Percentiles rank a stretch among this genome's conserved stretches.
phyloP scores from a whole-genome alignment of 2,797 vertebrate species.

The Neolamprologus multifasciatus region DNA sequence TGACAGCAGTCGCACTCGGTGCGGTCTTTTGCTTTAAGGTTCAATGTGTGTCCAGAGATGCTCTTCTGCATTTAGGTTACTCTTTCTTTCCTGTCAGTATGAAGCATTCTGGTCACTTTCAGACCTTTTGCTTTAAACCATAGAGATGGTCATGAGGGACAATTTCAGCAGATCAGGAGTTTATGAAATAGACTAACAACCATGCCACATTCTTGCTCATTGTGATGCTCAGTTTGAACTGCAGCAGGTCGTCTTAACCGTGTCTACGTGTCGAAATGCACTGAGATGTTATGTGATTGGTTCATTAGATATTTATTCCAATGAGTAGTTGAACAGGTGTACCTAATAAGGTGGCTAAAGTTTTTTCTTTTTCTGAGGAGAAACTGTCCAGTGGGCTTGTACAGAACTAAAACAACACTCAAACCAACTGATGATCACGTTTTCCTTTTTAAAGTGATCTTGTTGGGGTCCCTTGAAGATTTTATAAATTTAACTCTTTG shows the following conservation, averaged over 20 bases:
- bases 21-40: background rate
- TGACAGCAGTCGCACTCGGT: background rate
- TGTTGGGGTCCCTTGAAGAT: background rate
- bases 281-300: background rate
- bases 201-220: background rate
- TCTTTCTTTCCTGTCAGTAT: background rate
- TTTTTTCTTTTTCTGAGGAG: accelerated
- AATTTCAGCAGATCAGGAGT: background rate
- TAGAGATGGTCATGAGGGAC: background rate
- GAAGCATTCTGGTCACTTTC: background rate
- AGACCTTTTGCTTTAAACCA: background rate
- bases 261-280: background rate
- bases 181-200: background rate
- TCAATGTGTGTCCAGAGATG: background rate
- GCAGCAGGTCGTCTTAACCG: background rate
- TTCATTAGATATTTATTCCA: background rate
- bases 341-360: background rate
- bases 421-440: background rate
- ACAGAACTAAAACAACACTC: background rate
- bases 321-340: background rate
- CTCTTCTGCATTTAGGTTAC: background rate
- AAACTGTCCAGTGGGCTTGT: background rate
- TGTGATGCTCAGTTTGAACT: background rate
- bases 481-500: background rate
- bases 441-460: background rate